Evolutionary conservation across 2,888 invertebrate species (phyloP).

Genomic region (Euproctis similis): DNA sequence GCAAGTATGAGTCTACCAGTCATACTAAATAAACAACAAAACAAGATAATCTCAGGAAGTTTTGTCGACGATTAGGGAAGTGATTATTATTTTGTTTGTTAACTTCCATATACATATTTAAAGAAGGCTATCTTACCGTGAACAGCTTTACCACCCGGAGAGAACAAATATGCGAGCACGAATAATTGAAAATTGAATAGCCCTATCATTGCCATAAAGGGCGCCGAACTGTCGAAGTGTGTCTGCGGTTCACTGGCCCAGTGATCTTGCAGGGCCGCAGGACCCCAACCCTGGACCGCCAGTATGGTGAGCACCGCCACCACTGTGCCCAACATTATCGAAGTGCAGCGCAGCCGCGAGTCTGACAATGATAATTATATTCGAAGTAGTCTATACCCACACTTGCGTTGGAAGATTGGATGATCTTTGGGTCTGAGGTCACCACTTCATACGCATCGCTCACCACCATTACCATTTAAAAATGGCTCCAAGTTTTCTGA

Average conservation of each 20-base stretch:
- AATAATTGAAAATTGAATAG: constrained; percentile 95
- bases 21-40: no score
- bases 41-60: no score
- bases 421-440: no score
- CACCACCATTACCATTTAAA: no score
- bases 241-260: constrained; percentile 92
- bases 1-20: no score
- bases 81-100: no score
- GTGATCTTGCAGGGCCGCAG: constrained; percentile 93
- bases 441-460: no score
- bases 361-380: constrained; percentile 75
- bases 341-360: constrained; percentile 92
- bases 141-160: constrained; percentile 86
- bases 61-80: no score
- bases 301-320: constrained; percentile 83
- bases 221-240: constrained; percentile 92
- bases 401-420: no score
- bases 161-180: constrained; percentile 95
- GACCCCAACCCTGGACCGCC: constrained; percentile 89
- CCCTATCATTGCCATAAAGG: constrained; percentile 97
- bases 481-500: no score
- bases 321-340: constrained; percentile 88
- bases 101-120: no score
- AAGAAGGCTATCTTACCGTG: constrained; percentile 92
- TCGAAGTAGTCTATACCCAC: neutral